Base-by-base conservation (phyloP, 1,140 invertebrate genomes). In the Drosophila neocordata region DNA sequence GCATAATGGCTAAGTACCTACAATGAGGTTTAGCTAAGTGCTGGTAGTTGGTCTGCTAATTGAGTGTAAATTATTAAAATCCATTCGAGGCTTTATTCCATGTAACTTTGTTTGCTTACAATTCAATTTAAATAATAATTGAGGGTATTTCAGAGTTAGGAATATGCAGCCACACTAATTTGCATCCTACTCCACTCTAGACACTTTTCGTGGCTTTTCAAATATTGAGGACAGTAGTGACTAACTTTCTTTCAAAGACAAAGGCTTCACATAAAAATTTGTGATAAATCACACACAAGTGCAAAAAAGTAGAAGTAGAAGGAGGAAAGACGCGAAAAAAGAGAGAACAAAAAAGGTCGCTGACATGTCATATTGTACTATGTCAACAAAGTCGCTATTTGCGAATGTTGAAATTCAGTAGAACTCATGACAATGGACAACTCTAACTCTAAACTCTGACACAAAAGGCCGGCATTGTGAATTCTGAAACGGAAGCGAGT, bases 251-350 rank as follows among this genome's bases (percentile, higher is more conserved):
- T 31, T 34, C 53, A 56, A 35, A 35, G 15, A 56, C 53, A 56
- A 56, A 56, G 53, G 13, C 53, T 11, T 4, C 15, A 13, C 8
- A 56, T 34, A 56, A 31, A 56, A 34, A 34, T 56, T 35, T 34
- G 53, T 56, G 53, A 56, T 56, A 56, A 56, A 56, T 55, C 52
- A 55, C 52, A 55, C 52, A 55, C 31, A 31, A 27, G 27, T 44
- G 6, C 18, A 48, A 48, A 20, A 18, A 48, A 44, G 13, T 15
- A 15, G 41, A 48, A 48, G 15, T 18, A 18, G 41, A 2, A 35
- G 34, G 9, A 12, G 1, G 9, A 48, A 48, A 48, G 41, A 15
- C 24, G n/a, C n/a, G n/a, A n/a, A n/a, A n/a, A n/a, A n/a, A n/a
- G n/a, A 31, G 6, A 27, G 31, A 55, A 12, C 27, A 55, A 55